Evolutionary conservation across 2,797 vertebrate species (phyloP).

Genomic region (Calcarius lapponicus): DNA sequence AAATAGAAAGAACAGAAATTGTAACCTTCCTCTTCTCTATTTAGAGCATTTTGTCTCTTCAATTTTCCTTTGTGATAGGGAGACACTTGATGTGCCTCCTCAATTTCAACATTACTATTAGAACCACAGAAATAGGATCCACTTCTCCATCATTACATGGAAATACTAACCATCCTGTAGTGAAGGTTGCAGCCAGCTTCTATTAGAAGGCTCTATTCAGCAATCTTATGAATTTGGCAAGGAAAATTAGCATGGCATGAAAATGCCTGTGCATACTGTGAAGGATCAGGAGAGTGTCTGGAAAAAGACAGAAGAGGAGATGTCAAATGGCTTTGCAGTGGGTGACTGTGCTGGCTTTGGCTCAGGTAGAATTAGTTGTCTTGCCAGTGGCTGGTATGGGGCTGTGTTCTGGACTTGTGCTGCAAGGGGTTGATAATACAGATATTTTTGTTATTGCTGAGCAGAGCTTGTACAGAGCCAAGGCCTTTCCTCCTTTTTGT

Average conservation of each 20-base stretch:
- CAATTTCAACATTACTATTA: not conserved
- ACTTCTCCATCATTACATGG: not conserved
- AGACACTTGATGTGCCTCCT: not conserved
- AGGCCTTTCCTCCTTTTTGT: not conserved
- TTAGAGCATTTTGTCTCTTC: not conserved
- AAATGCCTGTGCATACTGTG: not conserved
- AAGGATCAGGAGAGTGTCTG: not conserved
- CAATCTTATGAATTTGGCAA: not conserved
- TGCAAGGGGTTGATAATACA: not conserved
- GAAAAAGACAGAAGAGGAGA: not conserved
- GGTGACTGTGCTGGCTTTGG: not conserved
- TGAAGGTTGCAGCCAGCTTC: not conserved
- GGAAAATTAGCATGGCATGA: not conserved
- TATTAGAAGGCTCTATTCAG: not conserved
- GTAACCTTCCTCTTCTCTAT: not conserved
- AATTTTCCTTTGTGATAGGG: not conserved
- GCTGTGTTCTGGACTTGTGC: not conserved
- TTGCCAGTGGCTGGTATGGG: fast-evolving
- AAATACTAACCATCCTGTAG: not conserved
- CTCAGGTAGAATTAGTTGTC: not conserved
- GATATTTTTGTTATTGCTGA: not conserved
- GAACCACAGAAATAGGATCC: not conserved
- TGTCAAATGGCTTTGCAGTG: not conserved
- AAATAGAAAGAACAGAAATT: not conserved
- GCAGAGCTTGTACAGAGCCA: not conserved